Conservation (phyloP, 2,797 vertebrate species). For the Sebastes ruberrimus region DNA sequence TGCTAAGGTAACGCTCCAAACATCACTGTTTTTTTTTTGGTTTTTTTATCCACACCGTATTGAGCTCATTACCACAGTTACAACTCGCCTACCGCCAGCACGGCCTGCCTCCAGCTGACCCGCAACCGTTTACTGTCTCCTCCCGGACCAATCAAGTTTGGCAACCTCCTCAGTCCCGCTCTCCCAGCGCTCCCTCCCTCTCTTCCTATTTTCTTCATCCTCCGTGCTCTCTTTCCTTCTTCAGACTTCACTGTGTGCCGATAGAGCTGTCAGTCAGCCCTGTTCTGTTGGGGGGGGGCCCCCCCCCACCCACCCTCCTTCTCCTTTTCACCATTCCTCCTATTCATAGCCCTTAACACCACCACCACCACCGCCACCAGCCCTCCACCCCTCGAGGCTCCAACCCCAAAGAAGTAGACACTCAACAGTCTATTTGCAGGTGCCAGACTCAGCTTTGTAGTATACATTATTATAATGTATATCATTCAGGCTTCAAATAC, state of each 20-base stretch:
- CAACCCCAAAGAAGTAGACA: conserved; percentile 43
- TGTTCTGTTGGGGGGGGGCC: background rate
- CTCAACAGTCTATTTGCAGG: conserved; percentile 57
- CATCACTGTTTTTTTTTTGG: conserved; percentile 2
- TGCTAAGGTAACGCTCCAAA: conserved; percentile 60
- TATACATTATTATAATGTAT: conserved; percentile 53
- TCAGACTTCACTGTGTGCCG: conserved; percentile 24
- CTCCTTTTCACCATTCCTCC: conserved; percentile 41
- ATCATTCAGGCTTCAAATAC: conserved; percentile 55
- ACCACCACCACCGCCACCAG: background rate
- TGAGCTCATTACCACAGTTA: conserved; percentile 73
- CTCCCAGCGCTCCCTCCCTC: conserved; percentile 7
- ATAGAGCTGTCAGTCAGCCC: conserved; percentile 65
- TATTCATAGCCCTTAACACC: conserved; percentile 44
- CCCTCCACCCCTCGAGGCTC: conserved; percentile 31
- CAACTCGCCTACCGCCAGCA: conserved; percentile 56
- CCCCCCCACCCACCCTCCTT: background rate
- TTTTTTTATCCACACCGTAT: conserved; percentile 48
- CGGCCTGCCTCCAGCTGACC: conserved; percentile 63
- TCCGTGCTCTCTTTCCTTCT: conserved; percentile 24
- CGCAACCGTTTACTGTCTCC: conserved; percentile 70
- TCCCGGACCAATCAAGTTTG: conserved; percentile 65
- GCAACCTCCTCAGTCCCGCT: conserved; percentile 25
- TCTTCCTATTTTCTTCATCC: conserved; percentile 41
- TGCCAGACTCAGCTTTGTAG: conserved; percentile 59